phyloP scores from a whole-genome alignment of 2,888 invertebrate genomes.

The Germaria angustata region DNA sequence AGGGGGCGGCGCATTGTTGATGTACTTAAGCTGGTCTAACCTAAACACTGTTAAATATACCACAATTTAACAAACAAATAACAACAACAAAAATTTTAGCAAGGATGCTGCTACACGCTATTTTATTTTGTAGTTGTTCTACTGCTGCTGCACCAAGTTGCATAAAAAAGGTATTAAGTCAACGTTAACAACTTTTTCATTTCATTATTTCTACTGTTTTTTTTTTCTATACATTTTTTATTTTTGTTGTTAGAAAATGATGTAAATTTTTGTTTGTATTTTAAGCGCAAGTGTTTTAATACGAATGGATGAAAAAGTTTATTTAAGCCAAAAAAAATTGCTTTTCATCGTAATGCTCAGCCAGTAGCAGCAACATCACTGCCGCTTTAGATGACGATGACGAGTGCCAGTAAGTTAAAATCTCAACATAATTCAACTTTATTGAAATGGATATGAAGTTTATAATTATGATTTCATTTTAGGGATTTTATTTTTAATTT shows the following conservation, averaged over 20 bases:
- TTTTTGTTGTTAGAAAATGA: constrained; percentile 35
- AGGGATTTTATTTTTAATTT: constrained; percentile 36
- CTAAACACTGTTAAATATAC: constrained; percentile 56
- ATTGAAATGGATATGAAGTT: constrained; percentile 60
- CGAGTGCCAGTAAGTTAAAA: constrained; percentile 35
- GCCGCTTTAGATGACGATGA: background rate
- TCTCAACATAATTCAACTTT: constrained; percentile 63
- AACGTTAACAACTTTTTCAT: constrained; percentile 53
- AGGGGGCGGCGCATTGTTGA: constrained; percentile 7
- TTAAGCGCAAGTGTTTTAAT: constrained; percentile 56
- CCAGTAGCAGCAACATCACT: background rate
- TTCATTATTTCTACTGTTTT: constrained; percentile 35
- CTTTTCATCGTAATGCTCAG: background rate
- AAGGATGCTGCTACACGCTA: background rate
- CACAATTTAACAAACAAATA: constrained; percentile 33
- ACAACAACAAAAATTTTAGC: background rate
- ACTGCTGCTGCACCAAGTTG: constrained; percentile 29
- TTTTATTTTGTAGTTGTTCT: constrained; percentile 7
- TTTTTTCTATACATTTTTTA: constrained; percentile 2
- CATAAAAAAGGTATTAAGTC: constrained; percentile 64
- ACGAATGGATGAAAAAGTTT: constrained; percentile 47
- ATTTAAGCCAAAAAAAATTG: constrained; percentile 28
- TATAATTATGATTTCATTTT: constrained; percentile 45
- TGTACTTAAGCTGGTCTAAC: constrained; percentile 63
- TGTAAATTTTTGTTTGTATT: constrained; percentile 57